These are phyloP conservation scores for Dendropsophus ebraccatus DNA, from an alignment of 2,113 vertebrate genomes.

Conservation along the genomic window DNA sequence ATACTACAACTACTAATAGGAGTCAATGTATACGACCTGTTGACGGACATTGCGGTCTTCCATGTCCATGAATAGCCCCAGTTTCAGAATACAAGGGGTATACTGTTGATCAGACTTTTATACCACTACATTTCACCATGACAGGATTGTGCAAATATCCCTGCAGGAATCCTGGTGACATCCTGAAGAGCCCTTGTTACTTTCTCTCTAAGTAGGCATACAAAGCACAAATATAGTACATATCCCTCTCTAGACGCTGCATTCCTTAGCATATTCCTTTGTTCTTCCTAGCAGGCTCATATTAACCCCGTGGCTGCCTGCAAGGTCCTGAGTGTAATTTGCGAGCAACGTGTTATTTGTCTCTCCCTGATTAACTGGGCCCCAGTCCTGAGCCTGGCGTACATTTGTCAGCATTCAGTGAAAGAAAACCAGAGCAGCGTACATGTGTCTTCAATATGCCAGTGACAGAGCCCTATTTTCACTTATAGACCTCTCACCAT, in stretches of 20 bases:
- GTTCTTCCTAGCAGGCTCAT: background rate
- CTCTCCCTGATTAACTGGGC: constrained; percentile 26
- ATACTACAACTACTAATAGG: too few relatives aligned
- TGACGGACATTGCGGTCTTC: background rate
- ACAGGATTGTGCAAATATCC: background rate
- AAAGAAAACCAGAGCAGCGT: constrained; percentile 18
- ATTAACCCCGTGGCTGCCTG: constrained; percentile 34
- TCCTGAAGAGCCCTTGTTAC: constrained; percentile 25
- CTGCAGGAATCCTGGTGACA: constrained; percentile 15
- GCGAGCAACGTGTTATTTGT: constrained; percentile 15
- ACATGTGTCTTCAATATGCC: constrained; percentile 51
- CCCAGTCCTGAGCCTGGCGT: background rate
- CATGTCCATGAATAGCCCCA: background rate
- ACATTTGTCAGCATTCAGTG: constrained; percentile 27
- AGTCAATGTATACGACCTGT: background rate
- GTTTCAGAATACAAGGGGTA: too few relatives aligned
- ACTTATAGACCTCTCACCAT: background rate
- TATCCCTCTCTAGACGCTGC: background rate
- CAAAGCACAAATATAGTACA: background rate
- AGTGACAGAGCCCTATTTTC: constrained; percentile 19
- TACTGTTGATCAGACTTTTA: too few relatives aligned
- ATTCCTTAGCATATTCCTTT: constrained; percentile 7
- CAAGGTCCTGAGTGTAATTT: constrained; percentile 10
- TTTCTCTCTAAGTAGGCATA: background rate
- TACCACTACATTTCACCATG: background rate